phyloP scores from a whole-genome alignment of 2,797 vertebrate genomes.

The Picus viridis region DNA sequence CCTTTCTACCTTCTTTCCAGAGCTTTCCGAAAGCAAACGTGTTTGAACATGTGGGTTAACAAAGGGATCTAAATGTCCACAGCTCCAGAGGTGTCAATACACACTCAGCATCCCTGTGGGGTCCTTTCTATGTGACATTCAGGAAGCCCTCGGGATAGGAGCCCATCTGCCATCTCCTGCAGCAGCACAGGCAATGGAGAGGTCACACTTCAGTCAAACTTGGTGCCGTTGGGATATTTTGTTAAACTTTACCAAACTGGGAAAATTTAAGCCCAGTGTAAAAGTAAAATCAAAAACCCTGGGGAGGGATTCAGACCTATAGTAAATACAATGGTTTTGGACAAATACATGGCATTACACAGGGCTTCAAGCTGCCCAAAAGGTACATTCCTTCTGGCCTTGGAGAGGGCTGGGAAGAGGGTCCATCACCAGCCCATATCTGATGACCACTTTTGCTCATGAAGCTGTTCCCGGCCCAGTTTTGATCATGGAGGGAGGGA shows the following conservation, averaged over 20 bases:
- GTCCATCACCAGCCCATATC: background rate
- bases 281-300: background rate
- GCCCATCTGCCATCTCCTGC: background rate
- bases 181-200: background rate
- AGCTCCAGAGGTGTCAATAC: background rate
- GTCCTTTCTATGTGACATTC: background rate
- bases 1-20: constrained; percentile 83
- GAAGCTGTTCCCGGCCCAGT: background rate
- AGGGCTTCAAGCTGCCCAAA: background rate
- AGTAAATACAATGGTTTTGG: too few relatives aligned
- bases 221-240: background rate
- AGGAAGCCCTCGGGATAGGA: background rate
- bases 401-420: background rate
- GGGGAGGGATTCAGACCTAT: too few relatives aligned
- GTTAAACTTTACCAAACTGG: background rate
- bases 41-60: background rate
- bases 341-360: accelerated
- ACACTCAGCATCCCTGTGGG: background rate
- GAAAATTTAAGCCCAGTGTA: background rate
- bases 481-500: background rate
- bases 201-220: background rate
- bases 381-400: accelerated
- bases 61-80: background rate
- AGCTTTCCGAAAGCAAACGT: background rate
- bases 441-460: background rate